Conservation (phyloP, 2,113 vertebrate genomes). For the Platanista minor region DNA sequence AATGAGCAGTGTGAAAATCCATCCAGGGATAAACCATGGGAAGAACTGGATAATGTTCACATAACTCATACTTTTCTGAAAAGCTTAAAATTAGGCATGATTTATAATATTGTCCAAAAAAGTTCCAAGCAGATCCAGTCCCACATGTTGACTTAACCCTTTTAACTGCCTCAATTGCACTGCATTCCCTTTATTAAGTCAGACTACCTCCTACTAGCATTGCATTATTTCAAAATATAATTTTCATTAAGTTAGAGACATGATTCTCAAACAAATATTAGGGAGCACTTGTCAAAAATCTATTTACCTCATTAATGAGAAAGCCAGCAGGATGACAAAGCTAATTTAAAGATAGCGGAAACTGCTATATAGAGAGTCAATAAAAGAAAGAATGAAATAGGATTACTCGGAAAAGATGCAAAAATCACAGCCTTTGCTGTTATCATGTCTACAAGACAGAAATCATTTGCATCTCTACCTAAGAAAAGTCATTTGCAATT, state of each 20-base stretch:
- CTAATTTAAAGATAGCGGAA: background rate
- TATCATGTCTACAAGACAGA: background rate
- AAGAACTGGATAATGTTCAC: background rate
- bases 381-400: background rate
- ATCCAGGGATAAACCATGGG: background rate
- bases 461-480: background rate
- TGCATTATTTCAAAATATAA: background rate
- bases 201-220: background rate
- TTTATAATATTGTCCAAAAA: background rate
- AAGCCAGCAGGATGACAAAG: slow-evolving; percentile 2
- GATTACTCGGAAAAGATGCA: background rate
- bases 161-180: background rate
- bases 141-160: background rate
- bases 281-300: background rate
- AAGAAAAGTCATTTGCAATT: background rate
- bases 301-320: slow-evolving; percentile 6
- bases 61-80: background rate
- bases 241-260: background rate
- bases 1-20: background rate
- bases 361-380: background rate
- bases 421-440: background rate
- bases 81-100: background rate
- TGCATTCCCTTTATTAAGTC: background rate
- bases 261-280: background rate
- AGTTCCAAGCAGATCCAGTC: background rate